A percentile compares a stretch with the other conserved stretches of the same genome.
Conservation (phyloP, 2,113 vertebrate genomes). For the Cygnus atratus region DNA sequence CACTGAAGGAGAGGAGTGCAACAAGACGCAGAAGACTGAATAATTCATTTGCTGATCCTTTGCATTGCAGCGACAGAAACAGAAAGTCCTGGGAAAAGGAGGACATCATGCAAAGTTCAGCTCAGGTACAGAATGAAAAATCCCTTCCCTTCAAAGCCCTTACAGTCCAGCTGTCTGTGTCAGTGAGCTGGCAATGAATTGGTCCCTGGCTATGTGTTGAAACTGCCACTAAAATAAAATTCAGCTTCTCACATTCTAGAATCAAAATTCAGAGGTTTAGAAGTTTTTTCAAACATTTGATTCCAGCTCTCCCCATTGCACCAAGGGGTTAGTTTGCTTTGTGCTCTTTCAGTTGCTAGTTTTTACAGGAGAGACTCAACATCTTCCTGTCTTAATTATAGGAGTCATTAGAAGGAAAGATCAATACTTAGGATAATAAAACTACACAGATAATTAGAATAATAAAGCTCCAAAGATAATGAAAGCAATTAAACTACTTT, state of each 20-base stretch:
- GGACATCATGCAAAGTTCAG: background rate
- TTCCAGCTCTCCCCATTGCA: background rate
- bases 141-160: background rate
- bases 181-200: background rate
- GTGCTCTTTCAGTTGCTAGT: background rate
- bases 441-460: slow-evolving; percentile 17
- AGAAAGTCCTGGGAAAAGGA: background rate
- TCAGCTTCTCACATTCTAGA: background rate
- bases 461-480: slow-evolving; percentile 30
- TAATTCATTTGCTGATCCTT: background rate
- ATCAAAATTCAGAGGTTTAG: background rate
- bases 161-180: background rate
- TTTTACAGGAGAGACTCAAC: background rate
- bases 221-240: background rate
- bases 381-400: slow-evolving; percentile 11
- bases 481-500: background rate
- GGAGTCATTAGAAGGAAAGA: slow-evolving; percentile 42
- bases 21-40: background rate
- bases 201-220: background rate
- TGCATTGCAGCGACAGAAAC: background rate
- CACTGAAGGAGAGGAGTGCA: background rate
- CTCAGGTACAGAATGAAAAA: background rate
- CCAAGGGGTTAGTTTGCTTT: background rate
- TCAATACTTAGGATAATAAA: slow-evolving; percentile 37
- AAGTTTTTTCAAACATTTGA: background rate